phyloP scores from a whole-genome alignment of 2,797 vertebrate genomes.

The Neosilurus mollespiculum region DNA sequence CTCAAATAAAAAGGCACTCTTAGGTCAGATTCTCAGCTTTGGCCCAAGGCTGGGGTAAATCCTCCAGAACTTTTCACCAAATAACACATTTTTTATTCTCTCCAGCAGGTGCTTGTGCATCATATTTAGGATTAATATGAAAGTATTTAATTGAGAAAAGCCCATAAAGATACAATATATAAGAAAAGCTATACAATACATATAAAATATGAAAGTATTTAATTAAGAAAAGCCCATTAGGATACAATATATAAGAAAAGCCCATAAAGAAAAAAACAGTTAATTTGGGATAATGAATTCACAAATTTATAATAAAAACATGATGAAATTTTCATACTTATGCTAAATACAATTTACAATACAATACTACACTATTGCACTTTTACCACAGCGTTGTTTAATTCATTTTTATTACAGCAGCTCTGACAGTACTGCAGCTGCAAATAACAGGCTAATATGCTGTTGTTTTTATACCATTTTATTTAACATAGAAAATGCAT shows the following conservation, averaged over 20 bases:
- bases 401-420: background rate
- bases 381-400: background rate
- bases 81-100: background rate
- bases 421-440: background rate
- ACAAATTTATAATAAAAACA: background rate
- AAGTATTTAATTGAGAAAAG: background rate
- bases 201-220: background rate
- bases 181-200: no score
- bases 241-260: no score
- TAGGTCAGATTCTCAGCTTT: background rate
- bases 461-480: background rate
- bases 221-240: background rate
- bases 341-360: background rate
- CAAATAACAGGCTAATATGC: background rate
- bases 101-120: background rate
- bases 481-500: background rate
- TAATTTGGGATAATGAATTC: background rate
- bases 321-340: background rate
- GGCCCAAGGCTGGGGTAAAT: background rate
- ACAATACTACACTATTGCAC: background rate
- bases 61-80: background rate
- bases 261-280: background rate
- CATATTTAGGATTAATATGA: background rate
- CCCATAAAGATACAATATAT: no score
- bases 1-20: background rate